phyloP scores from a whole-genome alignment of 2,113 vertebrate species.

The Corythornis vintsioides region DNA sequence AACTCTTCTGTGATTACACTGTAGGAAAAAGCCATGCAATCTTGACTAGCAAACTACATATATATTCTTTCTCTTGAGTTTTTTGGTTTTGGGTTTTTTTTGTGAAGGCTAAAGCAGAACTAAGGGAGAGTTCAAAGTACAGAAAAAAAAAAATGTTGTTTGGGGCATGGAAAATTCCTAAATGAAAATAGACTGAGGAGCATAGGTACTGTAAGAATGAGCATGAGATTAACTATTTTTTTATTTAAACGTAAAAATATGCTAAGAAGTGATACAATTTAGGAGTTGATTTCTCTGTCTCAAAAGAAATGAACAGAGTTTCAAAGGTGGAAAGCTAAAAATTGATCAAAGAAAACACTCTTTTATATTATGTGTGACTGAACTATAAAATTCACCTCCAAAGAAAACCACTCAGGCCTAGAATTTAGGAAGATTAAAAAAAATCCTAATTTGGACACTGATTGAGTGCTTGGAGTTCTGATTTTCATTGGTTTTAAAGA shows the following conservation, averaged over 20 bases:
- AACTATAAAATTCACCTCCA: conserved; percentile 6
- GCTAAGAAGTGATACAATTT: neutral
- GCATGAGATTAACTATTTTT: neutral
- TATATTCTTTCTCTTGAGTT: neutral
- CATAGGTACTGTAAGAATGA: neutral
- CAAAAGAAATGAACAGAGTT: neutral
- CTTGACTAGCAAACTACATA: neutral
- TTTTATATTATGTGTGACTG: neutral
- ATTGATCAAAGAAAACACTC: conserved; percentile 33
- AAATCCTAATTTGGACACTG: neutral
- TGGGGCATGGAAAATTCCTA: conserved; percentile 1
- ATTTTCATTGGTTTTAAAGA: neutral
- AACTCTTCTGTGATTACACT: neutral
- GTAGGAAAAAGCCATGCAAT: neutral
- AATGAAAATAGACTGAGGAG: neutral
- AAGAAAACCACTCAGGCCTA: neutral
- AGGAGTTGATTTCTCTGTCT: neutral
- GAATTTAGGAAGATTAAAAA: neutral
- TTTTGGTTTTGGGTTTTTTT: neutral
- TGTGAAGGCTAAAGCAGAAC: neutral
- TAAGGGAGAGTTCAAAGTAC: neutral
- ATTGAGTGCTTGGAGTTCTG: neutral
- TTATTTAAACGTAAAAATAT: neutral
- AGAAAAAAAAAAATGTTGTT: neutral
- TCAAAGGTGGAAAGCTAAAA: conserved; percentile 37